phyloP scores from a whole-genome alignment of 2,888 invertebrate species.

The Epistrophe eligans region DNA sequence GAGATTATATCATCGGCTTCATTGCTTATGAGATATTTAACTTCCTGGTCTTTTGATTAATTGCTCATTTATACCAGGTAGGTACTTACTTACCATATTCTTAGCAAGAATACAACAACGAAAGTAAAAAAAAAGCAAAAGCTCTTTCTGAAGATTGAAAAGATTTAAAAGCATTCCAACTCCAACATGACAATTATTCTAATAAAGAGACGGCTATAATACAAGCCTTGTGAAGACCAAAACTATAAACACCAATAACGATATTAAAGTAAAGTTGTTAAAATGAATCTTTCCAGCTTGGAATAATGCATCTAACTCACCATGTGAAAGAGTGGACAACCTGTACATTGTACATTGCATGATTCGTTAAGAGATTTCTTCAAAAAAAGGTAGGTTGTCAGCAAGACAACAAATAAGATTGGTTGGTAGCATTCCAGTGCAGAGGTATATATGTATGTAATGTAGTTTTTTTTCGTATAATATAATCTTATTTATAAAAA shows the following conservation, averaged over 20 bases:
- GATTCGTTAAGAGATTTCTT: background rate
- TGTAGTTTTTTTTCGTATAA: background rate
- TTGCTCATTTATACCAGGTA: background rate
- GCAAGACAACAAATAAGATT: background rate
- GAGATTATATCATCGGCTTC: background rate
- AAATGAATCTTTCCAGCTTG: background rate
- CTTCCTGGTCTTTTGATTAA: constrained; percentile 13
- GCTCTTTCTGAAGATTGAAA: background rate
- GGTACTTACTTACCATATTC: background rate
- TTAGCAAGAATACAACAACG: background rate
- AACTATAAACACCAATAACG: background rate
- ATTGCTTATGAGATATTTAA: background rate
- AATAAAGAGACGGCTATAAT: background rate
- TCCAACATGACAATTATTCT: background rate
- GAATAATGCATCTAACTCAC: background rate
- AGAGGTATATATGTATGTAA: background rate
- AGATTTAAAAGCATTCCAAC: background rate
- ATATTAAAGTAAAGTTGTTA: background rate
- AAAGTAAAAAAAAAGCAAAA: background rate
- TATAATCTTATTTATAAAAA: background rate
- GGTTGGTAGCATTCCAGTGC: background rate
- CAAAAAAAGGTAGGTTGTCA: background rate
- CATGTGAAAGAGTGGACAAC: background rate
- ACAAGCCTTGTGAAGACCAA: background rate
- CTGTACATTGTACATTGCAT: background rate